Conservation (phyloP, 2,113 vertebrate species). For the Ailuropoda melanoleuca region DNA sequence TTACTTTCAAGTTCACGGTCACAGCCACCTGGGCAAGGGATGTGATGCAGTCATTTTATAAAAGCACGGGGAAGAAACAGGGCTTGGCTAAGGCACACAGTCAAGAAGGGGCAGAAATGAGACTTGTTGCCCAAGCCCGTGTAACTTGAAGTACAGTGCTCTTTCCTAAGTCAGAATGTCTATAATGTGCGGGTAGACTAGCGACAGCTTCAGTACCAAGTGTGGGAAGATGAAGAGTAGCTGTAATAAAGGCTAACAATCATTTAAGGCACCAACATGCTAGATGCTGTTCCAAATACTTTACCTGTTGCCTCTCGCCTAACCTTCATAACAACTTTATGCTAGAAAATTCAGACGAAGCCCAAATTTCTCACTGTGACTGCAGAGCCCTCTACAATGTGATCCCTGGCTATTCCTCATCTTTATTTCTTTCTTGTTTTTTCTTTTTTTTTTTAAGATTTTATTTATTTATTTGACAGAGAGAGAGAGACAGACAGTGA, state of each 20-base stretch:
- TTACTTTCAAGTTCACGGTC: not conserved
- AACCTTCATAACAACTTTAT: not conserved
- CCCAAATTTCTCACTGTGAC: not conserved
- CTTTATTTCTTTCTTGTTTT: not conserved
- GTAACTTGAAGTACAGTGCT: not conserved
- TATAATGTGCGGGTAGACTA: not conserved
- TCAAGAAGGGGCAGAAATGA: not conserved
- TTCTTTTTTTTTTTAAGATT: too few species aligned
- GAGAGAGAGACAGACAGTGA: too few species aligned
- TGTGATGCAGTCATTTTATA: not conserved
- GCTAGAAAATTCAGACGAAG: not conserved
- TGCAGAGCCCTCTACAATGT: not conserved
- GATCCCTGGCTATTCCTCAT: not conserved
- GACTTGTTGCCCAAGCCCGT: not conserved
- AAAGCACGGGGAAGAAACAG: not conserved
- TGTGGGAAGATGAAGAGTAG: not conserved
- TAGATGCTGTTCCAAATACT: not conserved
- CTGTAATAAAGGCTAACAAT: not conserved
- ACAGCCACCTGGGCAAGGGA: not conserved
- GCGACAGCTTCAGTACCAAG: not conserved
- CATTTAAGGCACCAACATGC: not conserved
- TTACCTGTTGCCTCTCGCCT: not conserved
- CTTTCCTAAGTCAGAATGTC: not conserved
- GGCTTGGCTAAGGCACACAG: not conserved
- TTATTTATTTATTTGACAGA: too few species aligned